A percentile compares a stretch with the other conserved stretches of the same genome.
Conservation (phyloP, 2,888 invertebrate genomes). For the Melangyna quadrimaculata region DNA sequence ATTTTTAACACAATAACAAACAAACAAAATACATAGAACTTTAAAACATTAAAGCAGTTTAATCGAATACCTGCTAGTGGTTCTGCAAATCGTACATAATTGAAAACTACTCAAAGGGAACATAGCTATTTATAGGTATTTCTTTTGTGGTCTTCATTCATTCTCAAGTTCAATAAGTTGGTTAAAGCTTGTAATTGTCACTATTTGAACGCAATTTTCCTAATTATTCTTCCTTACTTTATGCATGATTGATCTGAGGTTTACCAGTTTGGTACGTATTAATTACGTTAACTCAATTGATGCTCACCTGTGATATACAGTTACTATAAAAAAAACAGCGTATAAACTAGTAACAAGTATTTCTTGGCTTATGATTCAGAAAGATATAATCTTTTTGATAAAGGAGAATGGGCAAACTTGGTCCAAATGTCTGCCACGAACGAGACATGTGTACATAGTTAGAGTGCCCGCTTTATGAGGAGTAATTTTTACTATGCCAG, state of each 20-base stretch:
- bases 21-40: no score
- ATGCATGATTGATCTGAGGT: neutral
- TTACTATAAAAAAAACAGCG: no score
- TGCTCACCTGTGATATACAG: neutral
- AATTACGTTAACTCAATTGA: neutral
- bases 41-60: no score
- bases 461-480: no score
- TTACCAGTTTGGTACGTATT: neutral
- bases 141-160: neutral
- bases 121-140: neutral
- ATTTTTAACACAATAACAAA: no score
- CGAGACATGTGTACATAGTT: no score
- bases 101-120: neutral
- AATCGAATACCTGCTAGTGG: neutral
- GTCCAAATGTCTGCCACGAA: no score
- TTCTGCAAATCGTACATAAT: neutral
- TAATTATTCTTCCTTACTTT: neutral
- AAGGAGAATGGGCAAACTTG: no score
- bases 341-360: no score
- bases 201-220: neutral
- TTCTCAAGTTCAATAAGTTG: neutral
- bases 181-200: neutral
- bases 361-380: no score
- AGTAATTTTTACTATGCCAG: no score
- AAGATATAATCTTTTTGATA: no score